Evolutionary conservation across 2,113 vertebrate genomes (phyloP).

Genomic region (Oncorhynchus kisutch): DNA sequence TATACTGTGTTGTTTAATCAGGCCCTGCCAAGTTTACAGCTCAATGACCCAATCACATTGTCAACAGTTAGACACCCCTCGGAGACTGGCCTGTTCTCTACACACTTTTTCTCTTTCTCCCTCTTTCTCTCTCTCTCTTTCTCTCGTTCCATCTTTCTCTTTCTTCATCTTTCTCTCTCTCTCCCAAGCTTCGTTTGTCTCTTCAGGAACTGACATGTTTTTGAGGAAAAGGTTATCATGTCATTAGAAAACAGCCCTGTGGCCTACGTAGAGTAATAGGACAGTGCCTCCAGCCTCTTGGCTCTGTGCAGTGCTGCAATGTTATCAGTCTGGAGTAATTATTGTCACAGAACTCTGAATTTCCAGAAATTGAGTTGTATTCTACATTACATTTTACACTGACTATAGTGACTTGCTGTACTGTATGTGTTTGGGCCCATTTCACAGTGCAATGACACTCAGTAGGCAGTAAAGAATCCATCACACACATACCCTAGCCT

Average conservation of each 20-base stretch:
- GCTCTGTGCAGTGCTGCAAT: conserved; percentile 59
- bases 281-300: conserved; percentile 62
- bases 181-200: conserved; percentile 44
- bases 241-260: conserved; percentile 61
- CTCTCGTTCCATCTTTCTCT: conserved; percentile 44
- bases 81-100: conserved; percentile 20
- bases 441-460: not conserved
- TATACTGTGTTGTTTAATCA: conserved; percentile 55
- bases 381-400: conserved; percentile 13
- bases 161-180: conserved; percentile 31
- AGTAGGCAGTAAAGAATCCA: no score
- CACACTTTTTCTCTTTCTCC: conserved; percentile 27
- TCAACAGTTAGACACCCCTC: conserved; percentile 10
- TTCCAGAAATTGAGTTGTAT: conserved; percentile 24
- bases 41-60: conserved; percentile 44
- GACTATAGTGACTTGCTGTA: not conserved
- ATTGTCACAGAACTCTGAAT: conserved; percentile 53
- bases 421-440: not conserved
- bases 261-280: conserved; percentile 66
- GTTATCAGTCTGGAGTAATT: conserved; percentile 72
- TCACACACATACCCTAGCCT: no score
- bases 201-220: conserved; percentile 70
- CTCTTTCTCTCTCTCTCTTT: conserved; percentile 37
- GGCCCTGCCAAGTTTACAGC: conserved; percentile 63
- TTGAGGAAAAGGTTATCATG: conserved; percentile 70